Evolutionary conservation across 2,888 invertebrate species (phyloP).

Genomic region (Tipula confusa): DNA sequence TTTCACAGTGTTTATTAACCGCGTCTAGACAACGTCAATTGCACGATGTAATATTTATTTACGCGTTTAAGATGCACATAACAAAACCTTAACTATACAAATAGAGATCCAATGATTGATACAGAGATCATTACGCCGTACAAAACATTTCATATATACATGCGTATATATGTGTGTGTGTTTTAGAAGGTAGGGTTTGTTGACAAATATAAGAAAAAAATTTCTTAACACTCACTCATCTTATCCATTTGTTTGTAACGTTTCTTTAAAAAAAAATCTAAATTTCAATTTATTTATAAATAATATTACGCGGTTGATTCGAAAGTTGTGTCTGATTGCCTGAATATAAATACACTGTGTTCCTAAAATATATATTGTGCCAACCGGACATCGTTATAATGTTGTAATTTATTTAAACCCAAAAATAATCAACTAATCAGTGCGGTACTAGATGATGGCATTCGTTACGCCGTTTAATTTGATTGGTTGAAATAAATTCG

Average conservation of each 20-base stretch:
- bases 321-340: not conserved
- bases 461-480: not conserved
- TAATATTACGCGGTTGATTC: not conserved
- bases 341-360: not conserved
- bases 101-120: not conserved
- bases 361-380: not conserved
- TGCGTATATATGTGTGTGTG: not conserved
- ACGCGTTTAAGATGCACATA: not conserved
- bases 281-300: not conserved
- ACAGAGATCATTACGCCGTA: not conserved
- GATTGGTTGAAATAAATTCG: too few relatives aligned
- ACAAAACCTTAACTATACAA: not conserved
- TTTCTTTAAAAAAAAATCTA: not conserved
- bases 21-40: not conserved
- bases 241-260: not conserved
- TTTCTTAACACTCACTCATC: not conserved
- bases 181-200: not conserved
- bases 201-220: not conserved
- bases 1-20: not conserved
- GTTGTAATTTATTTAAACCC: not conserved
- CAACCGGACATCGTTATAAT: not conserved
- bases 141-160: not conserved
- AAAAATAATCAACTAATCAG: too few relatives aligned
- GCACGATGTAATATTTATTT: not conserved
- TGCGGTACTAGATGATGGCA: too few relatives aligned